These are phyloP conservation scores for Caenorhabditis briggsae DNA, from an alignment of 1,140 invertebrate species.

Conservation along the genomic window DNA sequence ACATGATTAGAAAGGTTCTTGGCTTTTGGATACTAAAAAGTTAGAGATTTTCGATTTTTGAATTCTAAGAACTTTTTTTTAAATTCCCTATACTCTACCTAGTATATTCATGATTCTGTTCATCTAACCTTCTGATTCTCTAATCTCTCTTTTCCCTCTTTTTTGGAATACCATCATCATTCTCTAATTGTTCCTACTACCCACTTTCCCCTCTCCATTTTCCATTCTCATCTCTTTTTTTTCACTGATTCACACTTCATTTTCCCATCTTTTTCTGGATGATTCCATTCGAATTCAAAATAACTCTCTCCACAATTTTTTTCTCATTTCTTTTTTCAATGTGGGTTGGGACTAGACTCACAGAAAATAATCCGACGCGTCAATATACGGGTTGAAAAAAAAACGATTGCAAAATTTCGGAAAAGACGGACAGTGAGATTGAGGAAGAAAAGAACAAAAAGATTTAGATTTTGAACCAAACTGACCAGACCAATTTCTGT, in stretches of 20 bases:
- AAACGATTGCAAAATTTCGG: slow-evolving; percentile 35
- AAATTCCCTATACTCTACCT: too few species aligned
- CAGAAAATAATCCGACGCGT: slow-evolving; percentile 45
- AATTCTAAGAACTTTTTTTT: too few species aligned
- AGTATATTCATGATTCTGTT: too few species aligned
- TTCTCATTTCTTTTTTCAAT: neutral
- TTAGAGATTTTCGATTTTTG: too few species aligned
- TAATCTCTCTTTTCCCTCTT: neutral
- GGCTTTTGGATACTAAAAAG: too few species aligned
- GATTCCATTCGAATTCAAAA: neutral
- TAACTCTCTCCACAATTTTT: neutral
- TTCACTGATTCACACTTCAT: slow-evolving; percentile 5
- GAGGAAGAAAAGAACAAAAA: too few species aligned
- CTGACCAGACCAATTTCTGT: too few species aligned
- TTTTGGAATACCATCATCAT: neutral
- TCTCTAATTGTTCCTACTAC: slow-evolving; percentile 14
- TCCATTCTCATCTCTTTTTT: neutral
- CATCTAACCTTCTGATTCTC: neutral
- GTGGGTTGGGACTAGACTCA: neutral
- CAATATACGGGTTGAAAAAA: slow-evolving; percentile 3
- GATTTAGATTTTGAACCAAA: too few species aligned
- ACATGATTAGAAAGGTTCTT: too few species aligned
- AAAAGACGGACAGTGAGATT: too few species aligned
- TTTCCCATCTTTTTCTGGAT: neutral
- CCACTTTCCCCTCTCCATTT: neutral